Base-by-base conservation (phyloP, 2,888 invertebrate genomes). In the Stenichneumon culpator region DNA sequence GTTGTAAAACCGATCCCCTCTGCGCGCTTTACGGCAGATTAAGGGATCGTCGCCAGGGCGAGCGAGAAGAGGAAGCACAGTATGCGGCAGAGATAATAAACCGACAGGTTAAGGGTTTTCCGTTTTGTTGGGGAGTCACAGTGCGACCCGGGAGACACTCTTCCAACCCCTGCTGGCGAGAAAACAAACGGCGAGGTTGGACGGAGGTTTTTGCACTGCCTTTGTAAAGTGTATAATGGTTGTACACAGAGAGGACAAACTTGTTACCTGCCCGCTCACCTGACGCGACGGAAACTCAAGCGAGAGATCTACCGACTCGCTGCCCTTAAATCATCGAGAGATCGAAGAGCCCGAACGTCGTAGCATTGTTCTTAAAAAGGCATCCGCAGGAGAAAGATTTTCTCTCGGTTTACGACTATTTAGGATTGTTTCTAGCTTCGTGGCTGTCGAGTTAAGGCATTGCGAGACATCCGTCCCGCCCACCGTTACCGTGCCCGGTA, bases 71-170 rank as follows among this genome's bases (percentile, higher is more conserved):
- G 75, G 81, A 83, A 83, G 79, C 77, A 86, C 86, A 87, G 86
- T 87, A 84, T 86, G 86, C 86, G 79, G 83, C 77, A 32, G 28
- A 87, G 86, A 90, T 89, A 90, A 90, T 91, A 88, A 90, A 90
- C 86, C 86, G 83, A 86, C 89, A 88, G 90, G 89, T 90, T 90
- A 88, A 88, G 88, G 88, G 90, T 83, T 86, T 81, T 78, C n/a
- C 50, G 60, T 47, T 57, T 52, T 63, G 25, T 68, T 39, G 39
- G n/a, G 6, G 32, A 77, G 63, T 50, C 50, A 65, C 16, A 74
- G 28, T n/a, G 39, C 32, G 68, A 67, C 39, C 39, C 47, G 32
- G 47, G 9, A 39, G 60, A 60, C 50, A 19, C 57, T 65, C 32
- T n/a, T 2, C 36, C 52, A 52, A 65, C 63, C 63, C 69, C 70